Base-by-base conservation (phyloP, 2,888 invertebrate species). In the Phragmatobia fuliginosa region DNA sequence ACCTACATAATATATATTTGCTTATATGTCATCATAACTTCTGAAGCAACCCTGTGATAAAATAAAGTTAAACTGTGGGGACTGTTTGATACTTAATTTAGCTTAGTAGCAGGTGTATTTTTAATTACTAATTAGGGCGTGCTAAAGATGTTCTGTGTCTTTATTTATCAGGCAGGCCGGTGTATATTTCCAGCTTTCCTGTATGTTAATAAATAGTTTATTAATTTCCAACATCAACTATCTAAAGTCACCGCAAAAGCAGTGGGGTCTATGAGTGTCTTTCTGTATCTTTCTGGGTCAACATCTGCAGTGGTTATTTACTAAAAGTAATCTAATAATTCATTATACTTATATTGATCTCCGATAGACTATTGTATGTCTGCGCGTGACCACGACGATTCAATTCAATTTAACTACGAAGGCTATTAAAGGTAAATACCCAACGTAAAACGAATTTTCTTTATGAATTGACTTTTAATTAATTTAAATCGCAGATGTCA, bases 301-400 rank as follows among this genome's bases (percentile, higher is more conserved):
- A 56, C 14, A 14, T 28, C 28, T 56, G 56, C 16, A 56, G 56
- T 56, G 56, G 25, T 25, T 28, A 56, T 56, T 52, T 25, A 52
- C 52, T 56, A 28, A 56, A 56, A 6, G 28, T 56, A 28, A 56
- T 56, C 56, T 56, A 56, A 28, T 28, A 56, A 56, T 56, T n/a
- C n/a, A 49, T 49, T 56, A 28, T 16, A 28, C 28, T 56, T 28
- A 28, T 28, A 28, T 14, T 56, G 56, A 28, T 56, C 56, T 56
- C 28, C 6, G 6, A 28, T 28, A 56, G 28, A 56, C 28, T 28
- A 56, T 56, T 56, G 7, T 56, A 28, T 7, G 28, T 56, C 56
- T 56, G 56, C 28, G 14, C 56, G 56, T 56, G 56, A 56, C 56
- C 25, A 56, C 56, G 56, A 28, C 56, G 56, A 56, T 56, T 56